Evolutionary conservation across 2,797 vertebrate species (phyloP).

Genomic region (Coendou prehensilis): DNA sequence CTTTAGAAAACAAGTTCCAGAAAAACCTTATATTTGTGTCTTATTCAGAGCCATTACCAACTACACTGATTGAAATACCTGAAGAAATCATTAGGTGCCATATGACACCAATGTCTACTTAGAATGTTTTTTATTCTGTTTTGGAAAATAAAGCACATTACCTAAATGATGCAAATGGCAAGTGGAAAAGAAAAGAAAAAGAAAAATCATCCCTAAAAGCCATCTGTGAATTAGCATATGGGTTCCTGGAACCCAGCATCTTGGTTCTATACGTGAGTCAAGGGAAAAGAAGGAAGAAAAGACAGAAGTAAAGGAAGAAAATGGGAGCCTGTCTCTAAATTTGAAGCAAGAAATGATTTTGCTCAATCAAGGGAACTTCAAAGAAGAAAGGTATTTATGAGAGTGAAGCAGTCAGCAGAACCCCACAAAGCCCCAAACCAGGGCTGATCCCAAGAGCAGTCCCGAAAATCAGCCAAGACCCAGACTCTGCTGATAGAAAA

Average conservation of each 20-base stretch:
- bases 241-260: conserved; percentile 57
- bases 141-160: conserved; percentile 78
- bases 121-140: conserved; percentile 72
- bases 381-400: conserved; percentile 51
- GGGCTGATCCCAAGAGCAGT: conserved; percentile 57
- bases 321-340: conserved; percentile 47
- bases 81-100: conserved; percentile 24
- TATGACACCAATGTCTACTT: conserved; percentile 18
- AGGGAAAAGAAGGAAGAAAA: neutral
- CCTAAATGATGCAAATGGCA: conserved; percentile 48
- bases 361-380: neutral
- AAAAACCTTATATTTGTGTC: conserved; percentile 41
- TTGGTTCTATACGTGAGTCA: conserved; percentile 66
- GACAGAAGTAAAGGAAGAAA: conserved; percentile 10
- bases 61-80: neutral
- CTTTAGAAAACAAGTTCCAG: conserved; percentile 70
- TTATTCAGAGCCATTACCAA: conserved; percentile 62
- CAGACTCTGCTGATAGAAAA: conserved; percentile 70
- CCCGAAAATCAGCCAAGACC: conserved; percentile 45
- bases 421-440: conserved; percentile 18
- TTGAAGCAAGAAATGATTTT: conserved; percentile 68
- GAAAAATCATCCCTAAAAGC: neutral
- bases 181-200: neutral
- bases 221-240: conserved; percentile 69
- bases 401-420: conserved; percentile 58